These are phyloP conservation scores for Aplocera efformata DNA, from an alignment of 2,888 invertebrate genomes.

Conservation along the genomic window DNA sequence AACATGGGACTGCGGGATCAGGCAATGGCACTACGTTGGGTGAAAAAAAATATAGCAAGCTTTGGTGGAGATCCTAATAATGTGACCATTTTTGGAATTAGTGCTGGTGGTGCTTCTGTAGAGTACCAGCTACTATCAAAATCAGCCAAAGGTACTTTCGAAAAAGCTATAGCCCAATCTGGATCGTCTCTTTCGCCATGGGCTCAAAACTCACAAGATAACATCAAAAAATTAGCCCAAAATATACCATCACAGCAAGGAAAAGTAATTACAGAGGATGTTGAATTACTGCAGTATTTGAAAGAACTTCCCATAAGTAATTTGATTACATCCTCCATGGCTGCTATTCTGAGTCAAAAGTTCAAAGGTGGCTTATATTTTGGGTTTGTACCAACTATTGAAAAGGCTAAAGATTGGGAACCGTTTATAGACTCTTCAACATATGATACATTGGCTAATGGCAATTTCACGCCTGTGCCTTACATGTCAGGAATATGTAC, in stretches of 20 bases:
- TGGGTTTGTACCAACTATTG: constrained; percentile 72
- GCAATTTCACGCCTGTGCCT: constrained; percentile 70
- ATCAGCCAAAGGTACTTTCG: constrained; percentile 71
- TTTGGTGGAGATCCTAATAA: constrained; percentile 73
- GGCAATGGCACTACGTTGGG: constrained; percentile 75
- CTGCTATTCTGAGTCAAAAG: constrained; percentile 36
- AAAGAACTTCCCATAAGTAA: constrained; percentile 51
- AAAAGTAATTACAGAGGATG: constrained; percentile 36
- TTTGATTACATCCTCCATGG: constrained; percentile 49
- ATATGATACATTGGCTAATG: constrained; percentile 52
- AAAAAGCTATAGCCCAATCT: constrained; percentile 78
- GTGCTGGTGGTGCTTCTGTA: constrained; percentile 74
- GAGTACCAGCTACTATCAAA: constrained; percentile 68
- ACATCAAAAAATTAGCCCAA: constrained; percentile 45
- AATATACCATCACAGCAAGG: constrained; percentile 50
- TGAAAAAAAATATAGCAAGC: constrained; percentile 64
- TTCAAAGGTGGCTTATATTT: constrained; percentile 62
- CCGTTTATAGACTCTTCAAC: constrained; percentile 66
- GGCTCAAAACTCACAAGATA: constrained; percentile 53
- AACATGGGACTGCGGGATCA: constrained; percentile 78
- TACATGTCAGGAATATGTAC: constrained; percentile 71
- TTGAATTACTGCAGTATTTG: constrained; percentile 51
- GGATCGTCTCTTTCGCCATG: constrained; percentile 72
- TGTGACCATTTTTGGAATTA: constrained; percentile 76
- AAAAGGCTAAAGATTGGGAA: constrained; percentile 60